Conservation (phyloP, 1,140 invertebrate genomes). For the Holcopasites calliopsidis region DNA sequence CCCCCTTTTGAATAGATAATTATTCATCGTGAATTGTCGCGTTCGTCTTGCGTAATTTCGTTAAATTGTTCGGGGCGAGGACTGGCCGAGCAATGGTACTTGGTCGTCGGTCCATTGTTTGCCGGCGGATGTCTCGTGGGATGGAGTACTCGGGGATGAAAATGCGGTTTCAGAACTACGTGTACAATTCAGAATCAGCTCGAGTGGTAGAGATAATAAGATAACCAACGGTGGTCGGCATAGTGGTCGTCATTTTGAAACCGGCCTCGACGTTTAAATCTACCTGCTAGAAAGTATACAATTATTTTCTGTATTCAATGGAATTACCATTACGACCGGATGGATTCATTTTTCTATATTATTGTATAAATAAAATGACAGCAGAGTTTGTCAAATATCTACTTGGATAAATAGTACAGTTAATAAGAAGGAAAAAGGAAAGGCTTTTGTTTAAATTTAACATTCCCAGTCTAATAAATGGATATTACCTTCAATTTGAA, state of each 20-base stretch:
- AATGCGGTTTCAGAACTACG: constrained; percentile 52
- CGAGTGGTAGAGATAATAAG: constrained; percentile 56
- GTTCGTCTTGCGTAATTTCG: constrained; percentile 8
- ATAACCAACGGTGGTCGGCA: constrained; percentile 57
- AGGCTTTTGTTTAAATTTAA: too few relatives aligned
- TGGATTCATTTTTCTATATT: neutral
- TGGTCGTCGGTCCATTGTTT: constrained; percentile 23
- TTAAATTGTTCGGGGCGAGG: constrained; percentile 14
- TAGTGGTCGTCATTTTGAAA: constrained; percentile 45
- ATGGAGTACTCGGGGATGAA: constrained; percentile 50
- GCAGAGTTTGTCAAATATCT: too few relatives aligned
- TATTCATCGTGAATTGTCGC: too few relatives aligned
- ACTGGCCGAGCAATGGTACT: constrained; percentile 12
- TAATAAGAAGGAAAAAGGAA: too few relatives aligned
- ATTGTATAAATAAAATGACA: too few relatives aligned
- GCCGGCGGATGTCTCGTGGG: constrained; percentile 35
- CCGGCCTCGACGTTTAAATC: constrained; percentile 37
- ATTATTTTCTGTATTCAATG: constrained; percentile 31
- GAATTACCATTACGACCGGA: constrained; percentile 13
- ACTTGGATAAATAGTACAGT: too few relatives aligned
- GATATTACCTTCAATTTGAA: too few relatives aligned
- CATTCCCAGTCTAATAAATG: too few relatives aligned
- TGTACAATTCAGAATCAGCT: constrained; percentile 56
- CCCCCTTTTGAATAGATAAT: neutral
- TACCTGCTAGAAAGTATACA: constrained; percentile 1